These are phyloP conservation scores for Rhopalosiphum nymphaeae DNA, from an alignment of 2,888 invertebrate species.

Conservation along the genomic window DNA sequence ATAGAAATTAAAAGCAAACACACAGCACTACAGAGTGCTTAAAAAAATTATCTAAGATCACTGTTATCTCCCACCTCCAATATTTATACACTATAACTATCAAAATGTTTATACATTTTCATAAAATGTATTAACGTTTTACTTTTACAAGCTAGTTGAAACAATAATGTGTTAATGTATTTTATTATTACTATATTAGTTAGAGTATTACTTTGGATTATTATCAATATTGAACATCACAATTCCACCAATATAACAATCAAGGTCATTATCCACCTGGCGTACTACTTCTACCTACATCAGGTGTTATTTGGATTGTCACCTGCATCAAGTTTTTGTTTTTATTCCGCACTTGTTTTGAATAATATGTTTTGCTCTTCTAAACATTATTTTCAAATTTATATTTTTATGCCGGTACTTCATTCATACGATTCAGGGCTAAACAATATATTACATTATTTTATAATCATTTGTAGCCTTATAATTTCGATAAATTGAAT, in stretches of 20 bases:
- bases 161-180: background rate
- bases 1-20: background rate
- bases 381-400: background rate
- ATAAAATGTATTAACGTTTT: background rate
- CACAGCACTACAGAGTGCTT: background rate
- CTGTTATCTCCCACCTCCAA: background rate
- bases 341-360: background rate
- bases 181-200: background rate
- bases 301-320: background rate
- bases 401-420: background rate
- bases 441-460: background rate
- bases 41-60: background rate
- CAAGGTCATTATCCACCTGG: constrained; percentile 25
- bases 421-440: background rate
- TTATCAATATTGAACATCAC: background rate
- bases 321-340: background rate
- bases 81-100: background rate
- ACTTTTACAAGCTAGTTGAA: background rate
- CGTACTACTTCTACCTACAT: background rate
- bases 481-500: background rate
- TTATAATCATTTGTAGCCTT: background rate
- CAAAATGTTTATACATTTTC: background rate
- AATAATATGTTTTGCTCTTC: background rate
- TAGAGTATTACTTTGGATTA: background rate
- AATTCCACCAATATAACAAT: background rate